Evolutionary conservation across 2,797 vertebrate species (phyloP).

Genomic region (Acrossocheilus fasciatus): DNA sequence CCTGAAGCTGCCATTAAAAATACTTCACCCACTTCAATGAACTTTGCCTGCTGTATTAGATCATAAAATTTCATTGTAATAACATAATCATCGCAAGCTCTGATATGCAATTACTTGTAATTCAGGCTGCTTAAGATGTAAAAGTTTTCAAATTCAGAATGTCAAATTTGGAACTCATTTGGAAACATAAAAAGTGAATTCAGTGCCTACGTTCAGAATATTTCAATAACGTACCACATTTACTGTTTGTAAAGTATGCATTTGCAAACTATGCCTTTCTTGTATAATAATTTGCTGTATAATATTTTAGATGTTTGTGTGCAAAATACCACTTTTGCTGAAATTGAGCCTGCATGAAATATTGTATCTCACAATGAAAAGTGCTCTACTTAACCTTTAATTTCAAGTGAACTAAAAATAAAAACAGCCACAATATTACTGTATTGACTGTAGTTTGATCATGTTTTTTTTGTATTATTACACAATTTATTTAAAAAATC

Average conservation of each 20-base stretch:
- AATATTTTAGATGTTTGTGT: too few species aligned
- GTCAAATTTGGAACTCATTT: neutral
- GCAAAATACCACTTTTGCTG: neutral
- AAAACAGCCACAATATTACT: neutral
- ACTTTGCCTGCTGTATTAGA: slow-evolving; percentile 5
- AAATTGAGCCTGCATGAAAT: neutral
- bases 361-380: neutral
- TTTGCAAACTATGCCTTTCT: too few species aligned
- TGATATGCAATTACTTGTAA: slow-evolving; percentile 30
- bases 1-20: slow-evolving; percentile 32
- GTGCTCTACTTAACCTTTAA: neutral
- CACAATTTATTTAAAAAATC: too few species aligned
- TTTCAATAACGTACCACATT: neutral
- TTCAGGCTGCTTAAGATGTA: neutral
- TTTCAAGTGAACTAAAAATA: neutral
- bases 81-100: neutral
- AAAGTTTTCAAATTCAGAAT: neutral
- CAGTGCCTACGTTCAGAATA: neutral
- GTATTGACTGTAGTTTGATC: neutral
- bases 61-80: slow-evolving; percentile 3
- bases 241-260: neutral
- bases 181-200: neutral
- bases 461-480: too few species aligned
- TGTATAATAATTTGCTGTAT: too few species aligned
- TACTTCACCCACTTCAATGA: slow-evolving; percentile 30